Conservation (phyloP, 2,113 vertebrate species). For the Notothenia rossii region DNA sequence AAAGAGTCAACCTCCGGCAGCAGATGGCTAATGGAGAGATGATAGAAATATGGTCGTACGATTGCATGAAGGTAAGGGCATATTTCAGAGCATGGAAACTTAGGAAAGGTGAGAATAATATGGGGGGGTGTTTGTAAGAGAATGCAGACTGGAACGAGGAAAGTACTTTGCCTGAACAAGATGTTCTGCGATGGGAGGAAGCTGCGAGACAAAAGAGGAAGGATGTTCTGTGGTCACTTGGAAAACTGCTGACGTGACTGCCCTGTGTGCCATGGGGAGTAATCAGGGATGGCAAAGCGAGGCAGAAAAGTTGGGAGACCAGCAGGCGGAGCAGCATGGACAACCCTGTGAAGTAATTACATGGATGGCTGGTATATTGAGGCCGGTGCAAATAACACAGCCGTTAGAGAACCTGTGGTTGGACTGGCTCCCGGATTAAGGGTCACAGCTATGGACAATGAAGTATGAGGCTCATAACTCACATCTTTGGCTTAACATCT, state of each 20-base stretch:
- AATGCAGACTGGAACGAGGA: not conserved
- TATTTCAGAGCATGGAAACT: conserved; percentile 3
- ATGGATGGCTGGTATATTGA: conserved; percentile 73
- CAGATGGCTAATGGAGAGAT: conserved; percentile 41
- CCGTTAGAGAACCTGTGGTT: conserved; percentile 42
- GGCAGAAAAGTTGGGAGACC: conserved; percentile 37
- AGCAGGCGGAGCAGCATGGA: conserved; percentile 50
- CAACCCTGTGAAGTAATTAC: conserved; percentile 76
- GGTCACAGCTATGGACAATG: conserved; percentile 61
- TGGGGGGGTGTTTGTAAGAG: not conserved
- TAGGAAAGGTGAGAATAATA: not conserved
- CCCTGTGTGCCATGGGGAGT: conserved; percentile 37
- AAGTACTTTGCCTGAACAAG: conserved; percentile 13
- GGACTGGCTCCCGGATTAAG: conserved; percentile 53
- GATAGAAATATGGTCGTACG: conserved; percentile 17
- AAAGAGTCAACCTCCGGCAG: conserved; percentile 21
- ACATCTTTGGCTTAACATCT: conserved; percentile 62
- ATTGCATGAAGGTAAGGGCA: not conserved
- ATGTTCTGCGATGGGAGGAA: conserved; percentile 25
- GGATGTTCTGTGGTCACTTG: conserved; percentile 28
- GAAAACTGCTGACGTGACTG: conserved; percentile 61
- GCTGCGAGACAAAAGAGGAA: conserved; percentile 35
- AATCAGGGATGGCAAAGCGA: conserved; percentile 45
- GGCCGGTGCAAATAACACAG: conserved; percentile 64
- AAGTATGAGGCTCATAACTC: conserved; percentile 49